Evolutionary conservation across 1,140 invertebrate genomes (phyloP), one percentile per base, ranked within the genome.

Genomic region (Littorina saxatilis): DNA sequence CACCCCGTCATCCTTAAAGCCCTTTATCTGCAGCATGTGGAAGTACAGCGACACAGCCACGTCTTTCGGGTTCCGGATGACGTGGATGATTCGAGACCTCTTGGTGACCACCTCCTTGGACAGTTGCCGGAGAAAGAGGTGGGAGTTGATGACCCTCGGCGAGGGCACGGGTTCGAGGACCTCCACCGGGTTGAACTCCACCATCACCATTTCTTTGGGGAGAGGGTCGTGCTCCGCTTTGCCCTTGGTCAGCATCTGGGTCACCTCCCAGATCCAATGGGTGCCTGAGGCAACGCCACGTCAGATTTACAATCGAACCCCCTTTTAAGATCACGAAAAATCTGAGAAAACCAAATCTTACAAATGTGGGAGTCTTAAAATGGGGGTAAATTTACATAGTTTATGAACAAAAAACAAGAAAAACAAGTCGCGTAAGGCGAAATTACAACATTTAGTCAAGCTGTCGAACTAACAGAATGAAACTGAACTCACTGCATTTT

Each of bases 61-160:
- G 50, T 77, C 74, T 23, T 77, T 77, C 17, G 74, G 74, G 74
- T 77, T 77, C 43, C 74, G 50, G 20, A 35, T 39, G 23, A 77
- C 52, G 74, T 77, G 74, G 32, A 77, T 35, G 29, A 77, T 29
- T 20, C 50, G 43, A 7, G 52, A 55, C 50, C 52, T 52, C 32
- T 61, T 58, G 27, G 27, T n/a, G 7, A 37, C 52, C 29, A 77
- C 35, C 27, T 77, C 72, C 32, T 40, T 72, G 68, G 40, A 72
- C 68, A 43, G 68, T 20, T 72, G 68, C 68, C 52, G 17, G 13
- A 52, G 74, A 4, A 77, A 35, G 15, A 77, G 74, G 52, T 77
- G 74, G 29, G 50, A 52, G 50, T 50, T 32, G 52, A 77, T 29
- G 5, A 77, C 23, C 20, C 74, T 52, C 1, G 74, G 74, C 4